A percentile compares a stretch with the other conserved stretches of the same genome.
Evolutionary conservation across 1,140 invertebrate genomes (phyloP).

Genomic region (Listronotus bonariensis): DNA sequence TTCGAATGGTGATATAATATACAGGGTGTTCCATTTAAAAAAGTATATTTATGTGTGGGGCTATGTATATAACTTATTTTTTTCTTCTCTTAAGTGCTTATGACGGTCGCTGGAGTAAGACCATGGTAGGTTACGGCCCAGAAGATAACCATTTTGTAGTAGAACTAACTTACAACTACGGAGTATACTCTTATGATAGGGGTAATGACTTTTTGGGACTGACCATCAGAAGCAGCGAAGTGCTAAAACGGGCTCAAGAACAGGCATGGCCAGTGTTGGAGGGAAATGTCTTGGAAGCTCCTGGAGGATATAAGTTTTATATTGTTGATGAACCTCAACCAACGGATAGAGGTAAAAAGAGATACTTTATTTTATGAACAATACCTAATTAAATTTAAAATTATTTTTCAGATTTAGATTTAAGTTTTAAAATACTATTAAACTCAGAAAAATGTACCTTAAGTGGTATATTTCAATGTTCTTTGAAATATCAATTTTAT

Average conservation of each 20-base stretch:
- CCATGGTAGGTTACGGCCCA: slow-evolving; percentile 97
- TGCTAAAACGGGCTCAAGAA: slow-evolving; percentile 72
- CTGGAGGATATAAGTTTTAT: slow-evolving; percentile 90
- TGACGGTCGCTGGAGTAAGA: slow-evolving; percentile 98
- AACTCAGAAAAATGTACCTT: no score
- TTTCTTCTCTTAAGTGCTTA: slow-evolving; percentile 80
- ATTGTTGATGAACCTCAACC: slow-evolving; percentile 74
- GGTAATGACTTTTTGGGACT: slow-evolving; percentile 93
- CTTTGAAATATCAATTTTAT: no score
- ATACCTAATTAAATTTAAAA: no score
- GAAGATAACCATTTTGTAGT: slow-evolving; percentile 96
- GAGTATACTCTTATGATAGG: slow-evolving; percentile 79
- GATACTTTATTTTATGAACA: no score
- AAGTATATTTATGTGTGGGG: no score
- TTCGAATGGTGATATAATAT: no score
- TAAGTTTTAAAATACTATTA: no score
- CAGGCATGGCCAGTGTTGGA: slow-evolving; percentile 65
- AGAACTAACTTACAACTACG: slow-evolving; percentile 98
- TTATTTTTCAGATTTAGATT: no score
- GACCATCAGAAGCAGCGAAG: slow-evolving; percentile 79
- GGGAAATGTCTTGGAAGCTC: slow-evolving; percentile 69
- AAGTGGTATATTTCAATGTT: no score
- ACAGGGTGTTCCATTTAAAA: no score
- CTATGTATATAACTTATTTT: neutral
- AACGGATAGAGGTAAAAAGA: slow-evolving; percentile 64